These are phyloP conservation scores for Hirtodrosophila alboralis DNA, from an alignment of 2,888 invertebrate genomes.

Conservation along the genomic window DNA sequence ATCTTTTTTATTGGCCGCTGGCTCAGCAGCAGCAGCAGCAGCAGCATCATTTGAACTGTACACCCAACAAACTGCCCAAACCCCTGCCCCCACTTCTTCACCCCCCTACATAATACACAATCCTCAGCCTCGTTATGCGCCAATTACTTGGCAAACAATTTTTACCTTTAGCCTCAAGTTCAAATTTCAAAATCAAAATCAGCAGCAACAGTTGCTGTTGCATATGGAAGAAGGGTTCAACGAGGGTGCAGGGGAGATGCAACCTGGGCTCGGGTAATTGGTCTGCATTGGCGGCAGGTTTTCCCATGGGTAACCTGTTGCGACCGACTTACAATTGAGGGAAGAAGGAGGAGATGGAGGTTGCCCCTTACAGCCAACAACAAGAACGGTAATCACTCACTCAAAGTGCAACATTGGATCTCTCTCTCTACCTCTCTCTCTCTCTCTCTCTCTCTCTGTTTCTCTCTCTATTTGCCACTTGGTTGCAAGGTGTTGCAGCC, in stretches of 20 bases:
- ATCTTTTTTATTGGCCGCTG: conserved; percentile 16
- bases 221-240: conserved; percentile 11
- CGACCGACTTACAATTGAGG: conserved; percentile 62
- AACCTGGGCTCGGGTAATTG: conserved; percentile 62
- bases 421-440: background rate
- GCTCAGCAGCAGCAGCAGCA: conserved; percentile 17
- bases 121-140: conserved; percentile 69
- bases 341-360: too few species aligned
- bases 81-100: background rate
- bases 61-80: too few species aligned
- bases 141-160: conserved; percentile 84
- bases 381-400: conserved; percentile 74
- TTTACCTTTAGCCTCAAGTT: conserved; percentile 84
- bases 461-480: conserved; percentile 13
- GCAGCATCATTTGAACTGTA: conserved; percentile 13
- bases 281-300: conserved; percentile 53
- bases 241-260: background rate
- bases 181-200: conserved; percentile 83
- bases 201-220: conserved; percentile 47
- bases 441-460: background rate
- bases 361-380: conserved; percentile 33
- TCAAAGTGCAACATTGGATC: conserved; percentile 48
- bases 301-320: conserved; percentile 81
- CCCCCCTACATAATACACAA: conserved; percentile 7
- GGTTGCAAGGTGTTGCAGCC: conserved; percentile 73